These are phyloP conservation scores for Onthophagus taurus DNA, from an alignment of 1,140 invertebrate genomes.

Conservation along the genomic window DNA sequence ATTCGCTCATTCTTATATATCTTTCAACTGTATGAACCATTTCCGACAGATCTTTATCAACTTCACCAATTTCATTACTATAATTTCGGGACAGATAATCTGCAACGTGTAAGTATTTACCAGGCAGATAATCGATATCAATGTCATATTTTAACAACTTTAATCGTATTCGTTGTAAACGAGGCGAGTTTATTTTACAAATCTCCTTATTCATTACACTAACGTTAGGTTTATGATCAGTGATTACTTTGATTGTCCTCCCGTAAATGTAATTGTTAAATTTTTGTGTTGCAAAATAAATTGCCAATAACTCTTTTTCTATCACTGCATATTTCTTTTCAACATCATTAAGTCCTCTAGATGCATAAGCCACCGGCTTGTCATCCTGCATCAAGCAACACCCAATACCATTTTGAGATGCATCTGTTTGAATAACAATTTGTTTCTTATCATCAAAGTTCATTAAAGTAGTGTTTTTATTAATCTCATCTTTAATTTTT, in stretches of 20 bases:
- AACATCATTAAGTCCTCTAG: constrained; percentile 26
- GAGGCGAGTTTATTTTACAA: neutral
- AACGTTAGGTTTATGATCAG: constrained; percentile 33
- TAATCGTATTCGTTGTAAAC: neutral
- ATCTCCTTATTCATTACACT: neutral
- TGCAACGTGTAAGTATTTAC: too few species aligned
- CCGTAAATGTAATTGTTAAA: constrained; percentile 35
- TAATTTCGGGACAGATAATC: neutral
- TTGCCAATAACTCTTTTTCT: constrained; percentile 39
- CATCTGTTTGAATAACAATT: constrained; percentile 26
- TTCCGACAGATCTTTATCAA: constrained; percentile 1
- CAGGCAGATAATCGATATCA: neutral
- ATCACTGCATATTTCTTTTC: constrained; percentile 36
- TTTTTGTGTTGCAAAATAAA: constrained; percentile 31
- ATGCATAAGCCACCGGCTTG: constrained; percentile 31
- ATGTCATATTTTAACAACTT: neutral
- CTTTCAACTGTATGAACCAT: neutral
- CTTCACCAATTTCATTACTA: neutral
- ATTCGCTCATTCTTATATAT: constrained; percentile 5
- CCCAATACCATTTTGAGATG: constrained; percentile 26
- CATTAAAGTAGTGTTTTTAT: constrained; percentile 22
- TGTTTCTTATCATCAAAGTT: constrained; percentile 23
- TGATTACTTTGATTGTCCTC: constrained; percentile 14
- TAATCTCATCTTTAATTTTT: neutral
- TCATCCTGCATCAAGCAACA: constrained; percentile 23